Evolutionary conservation across 2,113 vertebrate species (phyloP), one percentile per base, ranked within the genome.

Genomic region (Nerophis lumbriciformis): DNA sequence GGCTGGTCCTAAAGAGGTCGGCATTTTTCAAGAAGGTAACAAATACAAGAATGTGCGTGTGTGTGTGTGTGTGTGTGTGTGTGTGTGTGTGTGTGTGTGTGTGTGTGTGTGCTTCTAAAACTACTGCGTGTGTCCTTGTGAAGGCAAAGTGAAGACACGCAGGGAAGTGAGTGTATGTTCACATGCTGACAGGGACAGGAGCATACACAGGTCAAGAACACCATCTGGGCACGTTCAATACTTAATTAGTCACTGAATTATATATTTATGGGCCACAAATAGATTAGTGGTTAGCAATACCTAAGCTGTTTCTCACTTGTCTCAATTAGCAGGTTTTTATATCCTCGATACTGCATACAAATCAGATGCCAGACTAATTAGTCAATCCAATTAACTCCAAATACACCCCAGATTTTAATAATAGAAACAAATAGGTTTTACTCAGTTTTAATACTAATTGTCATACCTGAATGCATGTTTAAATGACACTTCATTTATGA

Each of bases 191-290:
- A 44, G 37, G 10, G n/a, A 57, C 55, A 56, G 37, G 37, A 39
- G 35, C 53, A 56, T 16, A 16, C 42, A 56, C 53, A 56, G 55
- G 39, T 44, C 55, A 57, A 21, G 10, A 57, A 11, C 39, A 21
- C 16, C 55, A 57, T 44, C 55, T 57, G 38, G 19, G 11, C 55
- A 57, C 16, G 3, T 44, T 57, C 39, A 57, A 57, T 57, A 45
- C 38, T 57, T 57, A 57, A 57, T 57, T 57, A 57, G 39, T 11
- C 39, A 57, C 16, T 57, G 39, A 57, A 57, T 57, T 57, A 57
- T 56, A 38, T 74, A 73, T 87, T 85, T 84, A 61, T 76, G 77
- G 75, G 47, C 14, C 66, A 56, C 56, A 68, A 79, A 81, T 88
- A 69, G 76, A 88, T 85, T 66, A 16, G 11, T 19, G 16, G 55